Conservation (phyloP, 2,113 vertebrate species). For the Saguinus imperator region DNA sequence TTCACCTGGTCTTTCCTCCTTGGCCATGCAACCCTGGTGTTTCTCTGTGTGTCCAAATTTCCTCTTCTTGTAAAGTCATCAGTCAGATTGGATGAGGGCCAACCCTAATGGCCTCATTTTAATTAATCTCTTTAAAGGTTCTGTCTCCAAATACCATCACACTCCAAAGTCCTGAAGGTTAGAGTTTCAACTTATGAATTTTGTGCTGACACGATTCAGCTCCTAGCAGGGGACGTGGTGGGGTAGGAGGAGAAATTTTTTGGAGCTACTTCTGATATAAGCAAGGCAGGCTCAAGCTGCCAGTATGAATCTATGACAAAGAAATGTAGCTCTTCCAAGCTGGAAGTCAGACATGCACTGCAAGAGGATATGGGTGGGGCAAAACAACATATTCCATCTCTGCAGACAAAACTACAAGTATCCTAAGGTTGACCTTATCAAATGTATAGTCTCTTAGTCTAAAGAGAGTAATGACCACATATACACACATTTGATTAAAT, state of each 20-base stretch:
- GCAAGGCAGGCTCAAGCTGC: not conserved
- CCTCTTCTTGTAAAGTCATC: not conserved
- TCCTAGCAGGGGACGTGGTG: not conserved
- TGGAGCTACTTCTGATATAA: not conserved
- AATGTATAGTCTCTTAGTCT: not conserved
- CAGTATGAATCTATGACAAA: not conserved
- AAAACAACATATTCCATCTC: not conserved
- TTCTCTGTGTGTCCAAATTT: not conserved
- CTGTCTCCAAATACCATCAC: not conserved
- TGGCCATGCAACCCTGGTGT: not conserved
- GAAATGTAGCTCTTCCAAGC: not conserved
- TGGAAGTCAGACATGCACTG: not conserved
- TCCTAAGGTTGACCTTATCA: not conserved
- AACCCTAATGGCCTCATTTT: not conserved
- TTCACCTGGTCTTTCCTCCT: not conserved
- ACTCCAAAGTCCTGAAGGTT: not conserved
- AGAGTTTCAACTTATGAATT: not conserved
- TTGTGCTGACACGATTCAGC: not conserved
- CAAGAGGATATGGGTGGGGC: rapidly evolving
- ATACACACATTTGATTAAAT: not conserved
- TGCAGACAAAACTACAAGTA: not conserved
- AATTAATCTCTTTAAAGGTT: not conserved
- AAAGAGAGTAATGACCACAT: not conserved
- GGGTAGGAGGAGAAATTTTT: not conserved
- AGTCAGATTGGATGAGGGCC: not conserved